Base-by-base conservation (phyloP, 2,797 vertebrate genomes). In the Psittacula echo region DNA sequence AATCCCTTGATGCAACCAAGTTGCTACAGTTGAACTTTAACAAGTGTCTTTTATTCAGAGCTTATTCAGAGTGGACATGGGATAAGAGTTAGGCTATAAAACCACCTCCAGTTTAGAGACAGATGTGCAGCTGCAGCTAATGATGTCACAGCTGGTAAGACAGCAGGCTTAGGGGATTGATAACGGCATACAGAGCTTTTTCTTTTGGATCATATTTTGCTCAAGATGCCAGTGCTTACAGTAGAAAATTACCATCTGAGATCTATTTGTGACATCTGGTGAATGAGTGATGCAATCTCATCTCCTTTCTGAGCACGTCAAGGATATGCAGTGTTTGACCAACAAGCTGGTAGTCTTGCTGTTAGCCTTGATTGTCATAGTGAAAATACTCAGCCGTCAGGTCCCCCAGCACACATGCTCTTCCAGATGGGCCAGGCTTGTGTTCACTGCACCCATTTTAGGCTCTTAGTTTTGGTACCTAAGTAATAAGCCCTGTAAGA, bases 101-200 rank as follows among this genome's bases (percentile, higher is more conserved):
- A 72, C 66, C 48, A 85, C 75, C 86, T 95, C 75, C 76, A 50
- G 47, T 91, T 92, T 22, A 5, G 67, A 95, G 92, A 90, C 90
- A 95, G 94, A 95, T 95, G 90, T 89, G 65, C 54, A 76, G 80
- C 66, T 89, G 65, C 54, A 76, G 80, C 66, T 82, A 91, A 87
- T 86, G 88, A 70, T 95, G 74, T 93, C 92, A 89, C 90, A 79
- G 84, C 32, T 94, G 81, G 84, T 93, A 76, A 92, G 75, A 89
- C 51, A 87, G 61, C 68, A 73, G 75, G 72, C 48, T 93, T 92
- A 85, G 75, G 9, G 30, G 60, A 71, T 13, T 92, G 88, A 85
- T 64, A 85, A 44, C 4, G 7, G 51, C 3, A 1, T 37, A 77
- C 23, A 80, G 54, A 94, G 54, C 44, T 75, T 61, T 74, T 51